Evolutionary conservation across 1,140 invertebrate genomes (phyloP).

Genomic region (Drosophila orosa): DNA sequence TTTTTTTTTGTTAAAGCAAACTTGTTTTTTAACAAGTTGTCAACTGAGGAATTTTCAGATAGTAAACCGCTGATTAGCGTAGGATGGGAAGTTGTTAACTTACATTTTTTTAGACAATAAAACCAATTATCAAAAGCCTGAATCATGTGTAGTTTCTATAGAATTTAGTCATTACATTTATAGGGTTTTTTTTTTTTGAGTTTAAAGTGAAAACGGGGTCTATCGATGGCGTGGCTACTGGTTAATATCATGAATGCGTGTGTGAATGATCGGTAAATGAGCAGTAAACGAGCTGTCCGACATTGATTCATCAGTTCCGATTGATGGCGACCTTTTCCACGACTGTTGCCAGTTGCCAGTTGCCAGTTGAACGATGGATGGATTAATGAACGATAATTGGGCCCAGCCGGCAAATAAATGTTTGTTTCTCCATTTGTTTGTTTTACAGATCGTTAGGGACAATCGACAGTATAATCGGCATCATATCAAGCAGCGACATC

Average conservation of each 20-base stretch:
- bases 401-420: slow-evolving; percentile 13
- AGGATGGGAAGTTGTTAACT: neutral
- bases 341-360: too few species aligned
- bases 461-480: slow-evolving; percentile 37
- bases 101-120: neutral
- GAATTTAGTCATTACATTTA: neutral
- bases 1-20: slow-evolving; percentile 10
- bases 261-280: slow-evolving; percentile 19
- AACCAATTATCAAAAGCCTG: neutral
- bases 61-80: neutral
- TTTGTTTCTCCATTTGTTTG: slow-evolving; percentile 39
- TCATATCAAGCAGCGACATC: slow-evolving; percentile 22
- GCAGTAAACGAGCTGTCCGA: slow-evolving; percentile 17
- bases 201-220: neutral
- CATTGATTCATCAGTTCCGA: slow-evolving; percentile 28
- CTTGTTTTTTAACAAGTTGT: slow-evolving; percentile 3
- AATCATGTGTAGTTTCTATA: neutral
- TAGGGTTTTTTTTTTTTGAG: neutral
- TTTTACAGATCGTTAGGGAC: slow-evolving; percentile 59
- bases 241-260: neutral
- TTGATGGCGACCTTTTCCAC: slow-evolving; percentile 31
- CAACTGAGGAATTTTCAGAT: slow-evolving; percentile 2
- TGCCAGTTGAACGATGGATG: slow-evolving; percentile 6
- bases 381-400: slow-evolving; percentile 40
- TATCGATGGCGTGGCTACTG: neutral